phyloP scores from a whole-genome alignment of 2,113 vertebrate species.

The Meles meles region DNA sequence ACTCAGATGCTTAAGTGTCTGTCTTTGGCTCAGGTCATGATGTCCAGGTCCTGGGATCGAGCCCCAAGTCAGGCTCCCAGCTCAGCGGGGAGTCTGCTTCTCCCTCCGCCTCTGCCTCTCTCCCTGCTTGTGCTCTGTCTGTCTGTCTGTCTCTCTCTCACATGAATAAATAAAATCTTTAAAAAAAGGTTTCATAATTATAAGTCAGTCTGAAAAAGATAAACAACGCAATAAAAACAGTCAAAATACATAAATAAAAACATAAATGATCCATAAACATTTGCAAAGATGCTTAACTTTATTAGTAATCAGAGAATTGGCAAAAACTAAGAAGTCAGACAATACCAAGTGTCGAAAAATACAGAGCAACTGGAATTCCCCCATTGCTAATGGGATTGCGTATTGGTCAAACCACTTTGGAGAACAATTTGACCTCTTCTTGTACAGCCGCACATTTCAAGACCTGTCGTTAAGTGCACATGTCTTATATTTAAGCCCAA shows the following conservation, averaged over 20 bases:
- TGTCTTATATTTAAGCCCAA: not conserved
- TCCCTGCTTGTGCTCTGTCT: too few species aligned
- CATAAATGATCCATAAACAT: not conserved
- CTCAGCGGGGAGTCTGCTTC: not conserved
- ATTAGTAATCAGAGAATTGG: not conserved
- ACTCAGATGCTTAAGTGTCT: not conserved
- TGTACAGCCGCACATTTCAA: not conserved
- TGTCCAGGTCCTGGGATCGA: too few species aligned
- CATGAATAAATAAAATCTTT: not conserved
- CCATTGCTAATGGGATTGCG: not conserved
- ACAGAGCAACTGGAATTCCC: constrained; percentile 3
- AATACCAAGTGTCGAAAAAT: not conserved
- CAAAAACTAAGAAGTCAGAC: constrained; percentile 10
- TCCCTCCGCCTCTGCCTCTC: too few species aligned
- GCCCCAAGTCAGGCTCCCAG: not conserved
- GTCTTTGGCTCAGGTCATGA: too few species aligned
- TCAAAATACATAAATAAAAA: constrained; percentile 13
- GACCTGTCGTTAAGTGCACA: not conserved
- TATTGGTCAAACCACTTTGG: not conserved
- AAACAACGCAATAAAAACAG: not conserved
- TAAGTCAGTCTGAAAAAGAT: not conserved
- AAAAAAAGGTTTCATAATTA: not conserved
- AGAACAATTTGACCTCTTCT: not conserved
- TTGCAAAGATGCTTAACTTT: not conserved
- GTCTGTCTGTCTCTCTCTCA: not conserved